These are phyloP conservation scores for Cygnus olor DNA, from an alignment of 2,797 vertebrate species.

Conservation along the genomic window DNA sequence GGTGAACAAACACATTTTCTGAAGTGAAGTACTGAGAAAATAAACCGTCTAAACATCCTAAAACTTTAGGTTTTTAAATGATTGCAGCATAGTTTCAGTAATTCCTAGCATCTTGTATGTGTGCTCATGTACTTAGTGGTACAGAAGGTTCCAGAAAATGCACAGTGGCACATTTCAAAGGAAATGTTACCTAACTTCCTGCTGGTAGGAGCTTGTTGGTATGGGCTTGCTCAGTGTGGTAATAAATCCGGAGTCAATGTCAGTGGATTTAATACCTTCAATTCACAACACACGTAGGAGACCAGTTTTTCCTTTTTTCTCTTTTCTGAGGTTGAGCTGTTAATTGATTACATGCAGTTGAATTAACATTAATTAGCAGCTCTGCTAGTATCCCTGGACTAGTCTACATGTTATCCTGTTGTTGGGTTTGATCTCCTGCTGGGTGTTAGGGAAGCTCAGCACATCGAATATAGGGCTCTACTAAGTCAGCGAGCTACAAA, in stretches of 20 bases:
- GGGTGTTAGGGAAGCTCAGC: not conserved
- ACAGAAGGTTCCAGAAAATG: not conserved
- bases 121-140: not conserved
- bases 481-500: not conserved
- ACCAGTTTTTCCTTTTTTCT: not conserved
- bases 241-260: not conserved
- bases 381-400: not conserved
- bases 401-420: not conserved
- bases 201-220: not conserved
- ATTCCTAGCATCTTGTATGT: not conserved
- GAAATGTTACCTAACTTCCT: not conserved
- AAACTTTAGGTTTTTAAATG: not conserved
- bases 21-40: not conserved
- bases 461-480: not conserved
- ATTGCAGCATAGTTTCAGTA: not conserved
- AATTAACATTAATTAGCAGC: not conserved
- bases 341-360: not conserved
- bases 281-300: not conserved
- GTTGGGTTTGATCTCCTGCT: not conserved
- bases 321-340: not conserved
- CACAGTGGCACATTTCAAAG: not conserved
- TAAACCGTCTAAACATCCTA: not conserved
- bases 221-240: not conserved
- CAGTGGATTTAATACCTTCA: not conserved
- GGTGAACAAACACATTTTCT: not conserved